Evolutionary conservation across 2,113 vertebrate species (phyloP), one percentile per base, ranked within the genome.

Genomic region (Gracilinanus agilis): DNA sequence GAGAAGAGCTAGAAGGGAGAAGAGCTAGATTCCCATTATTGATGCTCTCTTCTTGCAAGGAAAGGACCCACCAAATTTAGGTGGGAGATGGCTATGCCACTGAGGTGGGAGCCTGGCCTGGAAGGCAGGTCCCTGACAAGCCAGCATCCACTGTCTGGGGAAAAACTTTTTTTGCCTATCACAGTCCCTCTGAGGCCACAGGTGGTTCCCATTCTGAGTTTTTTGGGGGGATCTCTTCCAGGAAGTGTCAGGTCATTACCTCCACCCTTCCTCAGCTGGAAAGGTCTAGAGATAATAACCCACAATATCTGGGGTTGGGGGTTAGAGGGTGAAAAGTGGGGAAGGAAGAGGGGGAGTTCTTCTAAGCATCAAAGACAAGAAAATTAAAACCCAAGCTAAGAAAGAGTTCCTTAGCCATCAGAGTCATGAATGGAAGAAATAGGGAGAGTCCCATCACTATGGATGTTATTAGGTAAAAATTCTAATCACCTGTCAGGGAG

Each of bases 231-330:
- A 24, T 19, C 54, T 24, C n/a, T 93, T 93, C 56, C 96, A 97
- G 97, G 96, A 96, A 97, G 97, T 97, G 96, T 96, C 96, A 94
- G 96, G 94, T 96, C 97, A 98, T 98, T 98, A 97, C 95, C 92
- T 98, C 97, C 96, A 97, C 96, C 92, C 93, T 91, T 92, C 97
- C 95, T 97, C 97, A 97, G 97, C 96, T 96, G 95, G 97, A 96
- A 94, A 95, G 97, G 95, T 94, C 95, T 98, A 96, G 96, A 97
- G 96, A 95, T 97, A 97, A 97, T 98, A 97, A 98, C 97, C 96
- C 97, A 97, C 97, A 97, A 97, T 95, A 97, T 97, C 95, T 96
- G 97, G 97, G 97, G 97, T 97, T 95, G 95, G 83, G 67, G 19
- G 67, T 75, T n/a, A n/a, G 34, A 29, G 34, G 61, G 29, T n/a